Conservation (phyloP, 2,797 vertebrate species). For the Uromys caudimaculatus region DNA sequence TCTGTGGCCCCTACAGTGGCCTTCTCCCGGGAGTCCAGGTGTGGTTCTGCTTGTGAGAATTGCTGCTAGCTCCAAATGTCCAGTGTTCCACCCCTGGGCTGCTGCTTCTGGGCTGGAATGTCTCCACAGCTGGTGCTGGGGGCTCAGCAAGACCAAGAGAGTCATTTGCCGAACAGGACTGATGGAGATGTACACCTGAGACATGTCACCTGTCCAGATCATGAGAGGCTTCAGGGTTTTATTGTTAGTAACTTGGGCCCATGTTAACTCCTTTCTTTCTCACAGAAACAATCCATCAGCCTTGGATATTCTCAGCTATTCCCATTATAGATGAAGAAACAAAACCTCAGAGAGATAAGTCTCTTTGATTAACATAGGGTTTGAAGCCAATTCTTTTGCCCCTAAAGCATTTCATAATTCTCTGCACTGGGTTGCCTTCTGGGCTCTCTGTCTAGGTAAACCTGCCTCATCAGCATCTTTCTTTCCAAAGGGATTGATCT, state of each 20-base stretch:
- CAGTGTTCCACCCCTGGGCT: background rate
- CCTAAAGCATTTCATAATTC: background rate
- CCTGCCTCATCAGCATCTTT: background rate
- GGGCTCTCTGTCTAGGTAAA: background rate
- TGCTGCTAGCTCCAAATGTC: background rate
- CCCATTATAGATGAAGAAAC: slow-evolving; percentile 1
- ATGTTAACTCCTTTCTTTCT: background rate
- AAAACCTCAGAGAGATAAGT: slow-evolving; percentile 14
- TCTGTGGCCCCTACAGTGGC: background rate
- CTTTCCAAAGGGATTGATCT: background rate
- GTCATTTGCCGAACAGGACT: background rate
- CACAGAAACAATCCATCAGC: background rate
- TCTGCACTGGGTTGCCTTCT: background rate
- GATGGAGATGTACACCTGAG: background rate
- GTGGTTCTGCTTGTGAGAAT: background rate
- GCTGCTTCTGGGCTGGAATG: background rate
- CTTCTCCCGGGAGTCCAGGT: slow-evolving; percentile 31
- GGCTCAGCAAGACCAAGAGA: background rate
- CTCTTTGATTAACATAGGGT: background rate
- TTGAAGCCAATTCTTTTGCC: background rate
- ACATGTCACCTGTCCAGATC: background rate
- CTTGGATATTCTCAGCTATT: background rate
- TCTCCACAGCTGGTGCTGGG: background rate
- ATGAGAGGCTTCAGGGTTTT: background rate
- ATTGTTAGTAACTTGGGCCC: background rate